phyloP scores from a whole-genome alignment of 2,113 vertebrate species.

The Oreochromis aureus region DNA sequence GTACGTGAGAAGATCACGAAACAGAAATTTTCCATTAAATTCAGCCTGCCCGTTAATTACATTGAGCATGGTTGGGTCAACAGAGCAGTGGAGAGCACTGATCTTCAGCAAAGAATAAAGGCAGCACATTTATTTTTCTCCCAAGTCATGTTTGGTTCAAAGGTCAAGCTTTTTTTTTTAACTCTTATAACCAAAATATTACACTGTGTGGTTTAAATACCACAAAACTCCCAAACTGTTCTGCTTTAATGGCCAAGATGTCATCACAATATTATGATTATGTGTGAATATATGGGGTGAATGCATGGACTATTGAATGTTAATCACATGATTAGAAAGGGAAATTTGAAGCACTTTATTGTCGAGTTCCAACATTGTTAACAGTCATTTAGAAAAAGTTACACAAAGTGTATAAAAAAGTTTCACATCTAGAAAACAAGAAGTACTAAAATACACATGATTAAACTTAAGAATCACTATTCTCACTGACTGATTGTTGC shows the following conservation, averaged over 20 bases:
- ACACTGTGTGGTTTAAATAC: accelerated
- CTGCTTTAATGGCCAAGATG: neutral
- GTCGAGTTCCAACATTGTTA: neutral
- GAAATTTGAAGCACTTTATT: neutral
- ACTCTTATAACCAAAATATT: neutral
- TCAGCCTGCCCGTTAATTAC: accelerated
- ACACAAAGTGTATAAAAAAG: neutral
- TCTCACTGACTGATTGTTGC: neutral
- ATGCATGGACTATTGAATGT: neutral
- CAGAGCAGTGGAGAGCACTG: neutral
- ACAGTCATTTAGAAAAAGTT: neutral
- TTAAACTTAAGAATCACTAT: neutral
- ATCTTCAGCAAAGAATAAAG: neutral
- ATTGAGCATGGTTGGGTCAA: neutral
- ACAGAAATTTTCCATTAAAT: neutral
- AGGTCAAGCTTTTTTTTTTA: neutral
- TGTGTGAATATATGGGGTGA: accelerated
- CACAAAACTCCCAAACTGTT: neutral
- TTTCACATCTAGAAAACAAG: neutral
- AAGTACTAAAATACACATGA: neutral
- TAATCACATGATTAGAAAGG: neutral
- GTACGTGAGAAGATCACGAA: accelerated
- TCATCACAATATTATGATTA: neutral
- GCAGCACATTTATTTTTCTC: neutral
- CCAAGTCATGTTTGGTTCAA: neutral